Base-by-base conservation (phyloP, 2,888 invertebrate species). In the Marasmarcha lunaedactyla region DNA sequence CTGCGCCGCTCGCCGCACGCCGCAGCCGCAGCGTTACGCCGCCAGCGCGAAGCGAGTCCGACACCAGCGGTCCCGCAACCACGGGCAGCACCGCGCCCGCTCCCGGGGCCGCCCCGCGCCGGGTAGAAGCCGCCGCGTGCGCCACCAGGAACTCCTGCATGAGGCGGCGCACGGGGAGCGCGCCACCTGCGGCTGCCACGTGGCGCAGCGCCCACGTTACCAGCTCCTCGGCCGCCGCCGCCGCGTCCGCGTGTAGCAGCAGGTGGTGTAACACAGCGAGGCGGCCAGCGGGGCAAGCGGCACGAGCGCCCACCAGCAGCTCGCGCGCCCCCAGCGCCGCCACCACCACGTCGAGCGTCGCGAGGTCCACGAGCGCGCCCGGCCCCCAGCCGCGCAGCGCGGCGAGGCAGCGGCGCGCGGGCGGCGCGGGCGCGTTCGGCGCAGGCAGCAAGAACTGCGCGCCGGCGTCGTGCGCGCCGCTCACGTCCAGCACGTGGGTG, bases 401-500 rank as follows among this genome's bases (percentile, higher is more conserved):
- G 0, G 92, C 89, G n/a, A 92, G 74, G 48, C 89, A 87, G 0
- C 88, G 87, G 2, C 87, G 84, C 34, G 14, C 34, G 4, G 12
- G 4, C 0, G 91, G 88, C 12, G 90, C 85, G 0, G 92, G 86
- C 39, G 93, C 88, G 57, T 93, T 93, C 52, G 92, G 91, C 51
- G 90, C 90, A 0, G 95, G 94, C 20, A 20, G 20, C 20, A 20
- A 3, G 20, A 20, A 20, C 4, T 20, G 20, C 20, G 20, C 20
- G n/a, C n/a, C n/a, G 20, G 20, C 20, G 62, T 94, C 94, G 67
- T 94, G 95, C 54, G 88, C 87, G 7, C 90, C 76, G 2, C 94
- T 92, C 36, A 95, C 90, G 74, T 96, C 95, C 39, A 96, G 77
- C 15, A 95, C 73, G 59, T 96, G 95, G 0, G 92, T 90, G 72